Percentiles rank a stretch among this genome's conserved stretches.
These are phyloP conservation scores for Anguilla rostrata DNA, from an alignment of 2,113 vertebrate genomes.

Conservation along the genomic window DNA sequence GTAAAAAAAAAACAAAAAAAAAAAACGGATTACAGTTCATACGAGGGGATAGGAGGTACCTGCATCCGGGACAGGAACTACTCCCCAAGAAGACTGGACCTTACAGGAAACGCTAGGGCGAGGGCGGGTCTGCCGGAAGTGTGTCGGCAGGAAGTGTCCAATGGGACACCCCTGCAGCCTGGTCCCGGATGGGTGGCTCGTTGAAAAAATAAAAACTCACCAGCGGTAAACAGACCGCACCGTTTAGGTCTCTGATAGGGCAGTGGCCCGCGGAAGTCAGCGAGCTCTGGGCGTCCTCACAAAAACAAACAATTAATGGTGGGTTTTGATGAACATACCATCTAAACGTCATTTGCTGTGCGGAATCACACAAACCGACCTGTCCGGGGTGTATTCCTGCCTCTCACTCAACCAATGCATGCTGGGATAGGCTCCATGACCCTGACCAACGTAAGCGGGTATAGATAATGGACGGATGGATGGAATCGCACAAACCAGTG, in stretches of 20 bases:
- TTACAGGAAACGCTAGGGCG: not conserved
- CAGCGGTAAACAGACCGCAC: not conserved
- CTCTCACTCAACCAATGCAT: too few species aligned
- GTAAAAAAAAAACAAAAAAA: not conserved
- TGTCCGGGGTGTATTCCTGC: too few species aligned
- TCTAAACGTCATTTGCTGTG: constrained; percentile 1
- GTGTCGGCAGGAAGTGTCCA: not conserved
- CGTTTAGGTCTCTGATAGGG: not conserved
- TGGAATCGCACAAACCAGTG: too few species aligned
- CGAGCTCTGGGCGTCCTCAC: constrained; percentile 26
- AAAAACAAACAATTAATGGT: constrained; percentile 21
- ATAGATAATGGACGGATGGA: too few species aligned
- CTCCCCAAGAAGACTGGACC: not conserved
- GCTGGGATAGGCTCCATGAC: too few species aligned
- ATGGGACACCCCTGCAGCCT: not conserved
- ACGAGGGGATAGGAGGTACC: constrained; percentile 50
- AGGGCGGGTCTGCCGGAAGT: not conserved
- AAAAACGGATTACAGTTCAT: constrained; percentile 35
- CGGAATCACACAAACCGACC: too few species aligned
- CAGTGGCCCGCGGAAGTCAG: constrained; percentile 31
- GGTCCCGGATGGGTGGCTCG: not conserved
- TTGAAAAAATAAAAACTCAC: too few species aligned
- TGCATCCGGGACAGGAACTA: constrained; percentile 30
- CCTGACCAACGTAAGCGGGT: too few species aligned
- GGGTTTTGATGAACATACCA: not conserved